A percentile compares a stretch with the other conserved stretches of the same genome.
Conservation (phyloP, 2,888 invertebrate genomes). For the Heliconius aoede region DNA sequence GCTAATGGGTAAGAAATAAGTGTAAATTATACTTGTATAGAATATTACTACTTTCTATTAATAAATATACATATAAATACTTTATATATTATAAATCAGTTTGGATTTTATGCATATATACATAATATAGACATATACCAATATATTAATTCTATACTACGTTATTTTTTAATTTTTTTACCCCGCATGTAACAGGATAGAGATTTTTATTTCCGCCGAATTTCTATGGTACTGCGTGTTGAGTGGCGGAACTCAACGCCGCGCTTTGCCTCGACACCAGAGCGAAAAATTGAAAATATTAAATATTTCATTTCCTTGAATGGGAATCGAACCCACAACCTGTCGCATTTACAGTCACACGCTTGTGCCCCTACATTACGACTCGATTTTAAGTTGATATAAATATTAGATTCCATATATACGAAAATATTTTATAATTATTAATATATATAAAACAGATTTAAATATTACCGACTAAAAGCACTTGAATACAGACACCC, state of each 20-base stretch:
- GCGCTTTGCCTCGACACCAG: too few relatives aligned
- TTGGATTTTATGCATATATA: not conserved
- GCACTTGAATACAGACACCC: not conserved
- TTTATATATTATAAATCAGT: not conserved
- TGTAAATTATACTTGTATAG: not conserved
- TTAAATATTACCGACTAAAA: not conserved
- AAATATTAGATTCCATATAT: not conserved
- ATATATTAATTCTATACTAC: too few relatives aligned
- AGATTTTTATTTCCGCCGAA: too few relatives aligned
- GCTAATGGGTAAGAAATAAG: constrained; percentile 2
- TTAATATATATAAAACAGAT: not conserved
- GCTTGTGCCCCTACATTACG: not conserved
- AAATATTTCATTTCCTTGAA: too few relatives aligned
- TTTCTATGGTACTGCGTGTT: too few relatives aligned
- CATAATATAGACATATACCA: not conserved
- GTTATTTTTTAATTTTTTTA: too few relatives aligned
- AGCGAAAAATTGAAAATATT: too few relatives aligned
- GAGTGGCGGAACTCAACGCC: too few relatives aligned
- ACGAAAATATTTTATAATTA: not conserved
- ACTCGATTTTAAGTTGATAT: not conserved
- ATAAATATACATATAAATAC: not conserved
- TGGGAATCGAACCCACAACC: too few relatives aligned
- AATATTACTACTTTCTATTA: constrained; percentile 6
- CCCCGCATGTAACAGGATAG: too few relatives aligned
- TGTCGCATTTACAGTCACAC: too few relatives aligned